Base-by-base conservation (phyloP, 1,140 invertebrate genomes). In the Caerostris extrusa region DNA sequence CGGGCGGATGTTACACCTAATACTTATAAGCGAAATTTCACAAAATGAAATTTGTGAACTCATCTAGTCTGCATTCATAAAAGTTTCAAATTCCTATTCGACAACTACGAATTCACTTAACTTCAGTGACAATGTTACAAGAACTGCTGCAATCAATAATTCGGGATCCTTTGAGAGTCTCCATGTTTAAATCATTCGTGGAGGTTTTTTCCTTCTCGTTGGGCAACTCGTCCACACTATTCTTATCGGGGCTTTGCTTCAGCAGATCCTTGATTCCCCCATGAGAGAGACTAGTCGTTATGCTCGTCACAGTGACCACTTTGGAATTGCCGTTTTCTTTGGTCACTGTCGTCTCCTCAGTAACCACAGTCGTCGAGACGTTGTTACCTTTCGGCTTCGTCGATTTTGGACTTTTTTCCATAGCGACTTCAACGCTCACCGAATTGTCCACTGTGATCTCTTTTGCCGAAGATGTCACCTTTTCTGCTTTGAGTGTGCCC, bases 71-170 rank as follows among this genome's bases (percentile, higher is more conserved):
- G 34, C 34, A 34, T 34, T 34, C 34, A 34, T 34, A 34, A 34
- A 34, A 34, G 34, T 34, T 34, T 34, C 0, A 34, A 34, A 34
- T 34, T 34, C 34, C 34, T 87, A 7, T 55, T 19, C n/a, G 34
- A 61, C 7, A 89, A 55, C 2, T 34, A 17, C 1, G 7, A 17
- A 90, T 14, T 92, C 19, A 92, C 69, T 92, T 92, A 6, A 92
- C 81, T 92, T 92, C 91, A 14, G 91, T 92, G 19, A 92, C 82
- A 61, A 92, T 92, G 56, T 92, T 92, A 60, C 91, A 92, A 86
- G 91, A 85, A 19, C 91, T 92, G 57, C 81, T 92, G 69, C 91
- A 92, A 57, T 92, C 91, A 57, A 92, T 86, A 12, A 92, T 86
- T 61, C 60, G 53, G 1, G 91, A 67, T 34, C 64, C 82, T 67